Conservation (phyloP, 1,140 invertebrate genomes). For the Lethrus apterus region DNA sequence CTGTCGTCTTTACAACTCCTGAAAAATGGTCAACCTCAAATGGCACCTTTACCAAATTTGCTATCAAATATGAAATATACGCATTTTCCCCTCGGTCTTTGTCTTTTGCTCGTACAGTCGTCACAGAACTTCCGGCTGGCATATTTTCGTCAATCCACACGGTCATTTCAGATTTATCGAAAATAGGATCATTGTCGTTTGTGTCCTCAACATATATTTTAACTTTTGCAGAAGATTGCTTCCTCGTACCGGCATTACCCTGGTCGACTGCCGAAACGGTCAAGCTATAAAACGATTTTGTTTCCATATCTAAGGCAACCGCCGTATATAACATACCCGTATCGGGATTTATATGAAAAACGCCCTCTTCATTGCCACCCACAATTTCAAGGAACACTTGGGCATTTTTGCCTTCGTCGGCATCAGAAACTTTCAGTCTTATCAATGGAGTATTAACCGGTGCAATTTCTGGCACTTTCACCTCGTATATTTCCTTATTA, state of each 20-base stretch:
- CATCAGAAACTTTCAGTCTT: conserved; percentile 76
- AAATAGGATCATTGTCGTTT: conserved; percentile 89
- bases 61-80: conserved; percentile 88
- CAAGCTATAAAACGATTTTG: conserved; percentile 78
- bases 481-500: conserved; percentile 79
- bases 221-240: conserved; percentile 84
- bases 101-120: conserved; percentile 77
- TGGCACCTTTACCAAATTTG: conserved; percentile 80
- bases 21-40: conserved; percentile 95
- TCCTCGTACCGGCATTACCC: conserved; percentile 72
- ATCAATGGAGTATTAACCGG: conserved; percentile 84
- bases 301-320: conserved; percentile 78
- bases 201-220: conserved; percentile 79
- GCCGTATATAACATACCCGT: conserved; percentile 86
- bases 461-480: conserved; percentile 78
- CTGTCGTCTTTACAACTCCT: conserved; percentile 76
- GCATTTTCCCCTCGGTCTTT: conserved; percentile 89
- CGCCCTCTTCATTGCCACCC: conserved; percentile 82
- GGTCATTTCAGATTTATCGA: conserved; percentile 61
- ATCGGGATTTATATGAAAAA: conserved; percentile 79
- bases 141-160: conserved; percentile 80
- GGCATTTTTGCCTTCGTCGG: conserved; percentile 74
- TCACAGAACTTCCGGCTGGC: conserved; percentile 72
- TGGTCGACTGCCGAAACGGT: conserved; percentile 87
- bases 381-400: conserved; percentile 83